Percentiles rank a stretch among this genome's conserved stretches.
phyloP scores from a whole-genome alignment of 2,113 vertebrate species.

The Castor canadensis region DNA sequence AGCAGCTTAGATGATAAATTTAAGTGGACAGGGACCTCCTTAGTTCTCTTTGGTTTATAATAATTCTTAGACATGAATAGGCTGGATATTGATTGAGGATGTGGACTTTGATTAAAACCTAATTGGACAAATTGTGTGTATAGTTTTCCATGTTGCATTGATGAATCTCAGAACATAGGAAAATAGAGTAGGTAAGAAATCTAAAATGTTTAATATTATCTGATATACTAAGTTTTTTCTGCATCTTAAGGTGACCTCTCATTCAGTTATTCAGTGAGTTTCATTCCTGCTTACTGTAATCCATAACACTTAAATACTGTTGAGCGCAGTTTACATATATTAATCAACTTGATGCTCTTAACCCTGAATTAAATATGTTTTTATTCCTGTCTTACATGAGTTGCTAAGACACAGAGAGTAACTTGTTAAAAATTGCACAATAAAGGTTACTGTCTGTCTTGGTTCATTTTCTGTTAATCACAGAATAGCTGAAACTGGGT shows the following conservation, averaged over 20 bases:
- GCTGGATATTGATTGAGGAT: neutral
- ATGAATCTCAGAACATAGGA: neutral
- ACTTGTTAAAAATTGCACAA: neutral
- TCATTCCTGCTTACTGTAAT: neutral
- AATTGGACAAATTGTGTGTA: neutral
- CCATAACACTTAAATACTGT: neutral
- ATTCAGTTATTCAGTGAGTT: neutral
- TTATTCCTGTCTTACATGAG: neutral
- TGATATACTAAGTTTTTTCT: neutral
- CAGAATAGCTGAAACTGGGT: neutral
- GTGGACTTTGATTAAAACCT: too few species aligned
- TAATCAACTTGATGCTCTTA: neutral
- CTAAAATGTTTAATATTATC: neutral
- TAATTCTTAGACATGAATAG: neutral
- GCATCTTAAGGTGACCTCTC: neutral
- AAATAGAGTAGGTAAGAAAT: neutral
- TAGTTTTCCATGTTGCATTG: neutral
- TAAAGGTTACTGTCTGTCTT: neutral
- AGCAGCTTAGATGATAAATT: neutral
- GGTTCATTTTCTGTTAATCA: neutral
- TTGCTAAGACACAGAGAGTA: neutral
- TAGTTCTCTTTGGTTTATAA: neutral
- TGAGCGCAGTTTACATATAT: constrained; percentile 1
- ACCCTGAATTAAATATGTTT: neutral
- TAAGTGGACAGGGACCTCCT: neutral